phyloP scores from a whole-genome alignment of 1,140 invertebrate species.

The Diploscapter pachys region DNA sequence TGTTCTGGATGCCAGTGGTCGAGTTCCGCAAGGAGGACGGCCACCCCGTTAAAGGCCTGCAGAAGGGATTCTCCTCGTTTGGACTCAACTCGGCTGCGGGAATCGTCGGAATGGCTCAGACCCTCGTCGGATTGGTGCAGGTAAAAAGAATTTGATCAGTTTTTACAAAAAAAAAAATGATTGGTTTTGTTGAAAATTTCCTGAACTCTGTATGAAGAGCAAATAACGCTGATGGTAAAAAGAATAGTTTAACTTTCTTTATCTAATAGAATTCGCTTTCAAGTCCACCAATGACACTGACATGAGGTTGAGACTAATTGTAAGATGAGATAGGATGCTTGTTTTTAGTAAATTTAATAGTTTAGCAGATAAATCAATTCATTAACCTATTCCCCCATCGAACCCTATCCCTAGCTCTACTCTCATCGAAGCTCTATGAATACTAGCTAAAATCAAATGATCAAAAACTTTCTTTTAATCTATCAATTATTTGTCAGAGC shows the following conservation, averaged over 20 bases:
- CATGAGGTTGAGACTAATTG: no score
- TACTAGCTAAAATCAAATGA: no score
- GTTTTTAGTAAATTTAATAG: no score
- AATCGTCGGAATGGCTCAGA: conserved; percentile 81
- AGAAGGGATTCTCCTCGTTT: conserved; percentile 90
- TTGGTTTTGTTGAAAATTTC: not conserved
- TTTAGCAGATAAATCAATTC: no score
- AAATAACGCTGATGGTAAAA: not conserved
- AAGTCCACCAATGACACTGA: no score
- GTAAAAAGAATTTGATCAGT: conserved; percentile 56
- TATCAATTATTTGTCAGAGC: conserved; percentile 64
- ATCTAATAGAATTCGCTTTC: no score
- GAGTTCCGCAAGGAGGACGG: conserved; percentile 91
- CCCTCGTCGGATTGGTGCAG: conserved; percentile 80
- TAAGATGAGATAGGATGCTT: no score
- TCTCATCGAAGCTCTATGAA: no score
- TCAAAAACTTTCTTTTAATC: conserved; percentile 16
- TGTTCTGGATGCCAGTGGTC: conserved; percentile 89
- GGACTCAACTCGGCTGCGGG: conserved; percentile 88
- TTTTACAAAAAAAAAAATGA: not conserved
- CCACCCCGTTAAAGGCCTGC: conserved; percentile 82
- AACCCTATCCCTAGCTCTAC: no score
- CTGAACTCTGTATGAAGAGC: not conserved
- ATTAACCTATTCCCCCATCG: no score
- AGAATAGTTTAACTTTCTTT: not conserved